Conservation (phyloP, 2,888 invertebrate genomes). For the Colostygia pectinataria region DNA sequence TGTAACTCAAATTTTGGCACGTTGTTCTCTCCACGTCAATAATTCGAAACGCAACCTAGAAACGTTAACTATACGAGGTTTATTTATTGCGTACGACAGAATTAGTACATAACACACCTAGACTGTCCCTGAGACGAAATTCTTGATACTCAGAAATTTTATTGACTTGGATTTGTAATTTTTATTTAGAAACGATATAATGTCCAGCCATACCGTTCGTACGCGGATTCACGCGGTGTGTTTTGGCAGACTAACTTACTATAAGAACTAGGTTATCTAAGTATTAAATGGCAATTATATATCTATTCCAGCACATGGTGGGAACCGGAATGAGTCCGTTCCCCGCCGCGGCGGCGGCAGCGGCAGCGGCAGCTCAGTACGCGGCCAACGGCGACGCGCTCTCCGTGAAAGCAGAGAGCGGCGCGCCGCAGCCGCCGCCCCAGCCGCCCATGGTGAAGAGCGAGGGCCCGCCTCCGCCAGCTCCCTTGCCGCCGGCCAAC, state of each 20-base stretch:
- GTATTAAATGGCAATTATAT: background rate
- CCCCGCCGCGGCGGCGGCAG: constrained; percentile 85
- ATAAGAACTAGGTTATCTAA: background rate
- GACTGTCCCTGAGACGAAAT: constrained; percentile 61
- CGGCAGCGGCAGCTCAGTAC: constrained; percentile 84
- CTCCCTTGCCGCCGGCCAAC: constrained; percentile 71
- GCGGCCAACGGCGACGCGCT: constrained; percentile 81
- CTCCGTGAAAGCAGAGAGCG: constrained; percentile 75
- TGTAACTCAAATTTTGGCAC: constrained; percentile 66
- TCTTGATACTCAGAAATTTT: constrained; percentile 45
- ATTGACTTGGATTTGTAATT: constrained; percentile 39
- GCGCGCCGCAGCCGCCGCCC: constrained; percentile 64
- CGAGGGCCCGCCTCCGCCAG: constrained; percentile 77
- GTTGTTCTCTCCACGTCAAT: constrained; percentile 65
- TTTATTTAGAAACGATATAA: constrained; percentile 23
- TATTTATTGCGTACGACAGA: constrained; percentile 74
- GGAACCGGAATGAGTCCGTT: constrained; percentile 93
- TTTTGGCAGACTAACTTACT: background rate
- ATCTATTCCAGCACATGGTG: constrained; percentile 93
- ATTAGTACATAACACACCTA: constrained; percentile 60
- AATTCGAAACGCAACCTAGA: constrained; percentile 76
- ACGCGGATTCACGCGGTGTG: constrained; percentile 23
- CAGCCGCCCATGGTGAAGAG: constrained; percentile 79
- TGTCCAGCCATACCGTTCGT: constrained; percentile 17
- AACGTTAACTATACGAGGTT: constrained; percentile 70